Evolutionary conservation across 2,113 vertebrate genomes (phyloP), one percentile per base, ranked within the genome.

Genomic region (Entosphenus tridentatus): DNA sequence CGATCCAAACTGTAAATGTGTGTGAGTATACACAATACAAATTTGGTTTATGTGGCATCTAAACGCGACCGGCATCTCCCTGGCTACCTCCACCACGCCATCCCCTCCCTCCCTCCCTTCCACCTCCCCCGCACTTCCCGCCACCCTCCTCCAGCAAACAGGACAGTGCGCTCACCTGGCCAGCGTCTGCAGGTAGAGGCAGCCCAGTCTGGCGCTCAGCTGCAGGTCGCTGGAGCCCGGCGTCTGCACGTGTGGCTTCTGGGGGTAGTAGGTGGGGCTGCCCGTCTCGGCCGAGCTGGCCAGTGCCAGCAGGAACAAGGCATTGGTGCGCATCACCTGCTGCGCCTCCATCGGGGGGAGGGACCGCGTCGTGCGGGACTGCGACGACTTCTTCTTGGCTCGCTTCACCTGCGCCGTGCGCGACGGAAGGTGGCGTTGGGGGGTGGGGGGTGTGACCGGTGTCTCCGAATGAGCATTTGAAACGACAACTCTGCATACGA

Each of bases 321-420:
- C 89, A 3, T 96, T 96, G 12, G 92, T 88, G 76, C 88, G 89
- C 70, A 98, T 98, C 76, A 98, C 93, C 80, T 98, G 93, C 76
- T 98, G 93, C 69, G 93, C 90, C 80, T 96, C 93, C 90, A 96
- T 90, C 8, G 89, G 96, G 57, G 93, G 93, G 75, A 98, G 83
- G 39, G 89, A 85, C 72, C 92, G 83, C 6, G 92, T 88, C 0
- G 88, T 96, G 81, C 96, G 95, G 72, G 96, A 85, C 77, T 98
- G 93, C 72, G 92, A 79, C 68, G 92, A 89, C 74, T 96, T 98
- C 76, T 88, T 89, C 70, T 90, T 85, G 7, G 89, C 92, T 11
- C 92, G 91, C 71, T 98, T 98, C 59, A 98, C 93, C 93, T 98
- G 73, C 56, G 59, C 12, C 21, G 16, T 62, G 58, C 39, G 39